phyloP scores from a whole-genome alignment of 2,113 vertebrate genomes.

The Dolichotis patagonum region DNA sequence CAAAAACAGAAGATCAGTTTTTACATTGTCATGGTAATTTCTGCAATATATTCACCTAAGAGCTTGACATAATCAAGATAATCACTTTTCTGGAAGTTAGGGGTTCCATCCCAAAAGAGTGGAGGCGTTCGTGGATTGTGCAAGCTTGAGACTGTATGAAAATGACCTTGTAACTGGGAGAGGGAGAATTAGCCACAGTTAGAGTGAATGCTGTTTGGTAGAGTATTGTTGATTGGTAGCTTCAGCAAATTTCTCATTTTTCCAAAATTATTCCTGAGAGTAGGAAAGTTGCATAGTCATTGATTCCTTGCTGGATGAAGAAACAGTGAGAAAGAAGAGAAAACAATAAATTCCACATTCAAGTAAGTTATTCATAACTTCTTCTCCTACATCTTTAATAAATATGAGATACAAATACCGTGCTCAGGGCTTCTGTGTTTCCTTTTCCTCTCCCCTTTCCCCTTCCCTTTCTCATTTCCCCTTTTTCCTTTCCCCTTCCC shows the following conservation, averaged over 20 bases:
- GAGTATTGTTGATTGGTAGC: slow-evolving; percentile 33
- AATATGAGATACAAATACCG: background rate
- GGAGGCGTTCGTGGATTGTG: background rate
- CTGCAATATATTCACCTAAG: slow-evolving; percentile 41
- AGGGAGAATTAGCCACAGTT: background rate
- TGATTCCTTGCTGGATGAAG: background rate
- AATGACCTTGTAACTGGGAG: background rate
- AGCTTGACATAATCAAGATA: background rate
- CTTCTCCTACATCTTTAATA: background rate
- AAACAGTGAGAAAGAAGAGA: background rate
- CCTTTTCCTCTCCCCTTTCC: background rate
- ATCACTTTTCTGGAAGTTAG: background rate
- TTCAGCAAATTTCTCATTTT: slow-evolving; percentile 39
- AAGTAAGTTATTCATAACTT: background rate
- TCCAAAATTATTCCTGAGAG: background rate
- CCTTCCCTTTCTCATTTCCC: no score
- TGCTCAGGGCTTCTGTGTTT: background rate
- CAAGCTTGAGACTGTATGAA: background rate
- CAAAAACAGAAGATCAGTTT: background rate
- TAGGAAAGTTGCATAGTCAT: background rate
- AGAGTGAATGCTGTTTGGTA: background rate
- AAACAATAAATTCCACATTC: background rate
- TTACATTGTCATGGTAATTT: slow-evolving; percentile 51
- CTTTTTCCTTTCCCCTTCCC: no score
- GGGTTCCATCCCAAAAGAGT: background rate